Evolutionary conservation across 1,140 invertebrate species (phyloP).

Genomic region (Pseudomyrmex concolor): DNA sequence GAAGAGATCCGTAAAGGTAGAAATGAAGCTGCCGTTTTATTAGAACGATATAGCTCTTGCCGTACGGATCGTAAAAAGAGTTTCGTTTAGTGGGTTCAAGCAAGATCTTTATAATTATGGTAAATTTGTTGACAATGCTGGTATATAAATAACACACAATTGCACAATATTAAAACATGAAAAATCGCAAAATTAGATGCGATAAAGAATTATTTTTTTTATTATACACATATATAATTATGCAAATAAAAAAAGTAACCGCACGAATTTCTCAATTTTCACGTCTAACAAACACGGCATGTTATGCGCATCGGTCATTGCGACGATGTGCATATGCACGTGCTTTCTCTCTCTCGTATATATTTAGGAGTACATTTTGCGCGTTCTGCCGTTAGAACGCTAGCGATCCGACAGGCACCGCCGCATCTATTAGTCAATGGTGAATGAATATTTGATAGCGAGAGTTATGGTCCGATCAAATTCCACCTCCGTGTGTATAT

Average conservation of each 20-base stretch:
- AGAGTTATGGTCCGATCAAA: conserved; percentile 81
- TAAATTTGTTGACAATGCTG: too few relatives aligned
- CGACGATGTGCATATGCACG: conserved; percentile 9
- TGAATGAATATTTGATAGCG: conserved; percentile 79
- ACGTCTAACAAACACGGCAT: conserved; percentile 16
- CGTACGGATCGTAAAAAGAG: conserved; percentile 1
- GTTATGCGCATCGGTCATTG: conserved; percentile 43
- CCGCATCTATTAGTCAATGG: conserved; percentile 80
- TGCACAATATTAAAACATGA: too few relatives aligned
- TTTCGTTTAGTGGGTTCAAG: too few relatives aligned
- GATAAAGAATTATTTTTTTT: neutral
- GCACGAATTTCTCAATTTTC: conserved; percentile 1
- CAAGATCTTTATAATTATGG: too few relatives aligned
- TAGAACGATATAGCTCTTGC: neutral
- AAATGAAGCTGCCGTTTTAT: conserved; percentile 16
- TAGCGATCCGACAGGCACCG: conserved; percentile 71
- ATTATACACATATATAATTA: neutral
- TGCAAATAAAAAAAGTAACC: neutral
- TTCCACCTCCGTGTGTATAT: conserved; percentile 68
- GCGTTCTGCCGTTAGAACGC: conserved; percentile 22
- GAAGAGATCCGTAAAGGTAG: conserved; percentile 61
- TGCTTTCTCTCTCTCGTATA: conserved; percentile 8
- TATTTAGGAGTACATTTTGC: conserved; percentile 29
- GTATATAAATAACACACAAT: neutral
- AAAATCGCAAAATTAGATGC: neutral